phyloP scores from a whole-genome alignment of 2,797 vertebrate species.

The Gymnopithys bicolor region DNA sequence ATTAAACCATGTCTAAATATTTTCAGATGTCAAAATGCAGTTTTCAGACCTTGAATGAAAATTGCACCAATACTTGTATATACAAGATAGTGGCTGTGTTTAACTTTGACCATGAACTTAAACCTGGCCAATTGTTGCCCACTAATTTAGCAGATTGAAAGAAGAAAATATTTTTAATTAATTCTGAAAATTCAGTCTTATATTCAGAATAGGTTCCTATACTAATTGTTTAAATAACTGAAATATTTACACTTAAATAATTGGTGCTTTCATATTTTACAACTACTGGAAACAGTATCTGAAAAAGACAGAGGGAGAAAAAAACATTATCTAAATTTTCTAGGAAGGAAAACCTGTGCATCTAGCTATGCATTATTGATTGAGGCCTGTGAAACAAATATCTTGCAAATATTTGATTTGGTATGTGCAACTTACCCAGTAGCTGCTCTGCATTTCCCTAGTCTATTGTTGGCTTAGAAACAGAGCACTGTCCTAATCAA shows the following conservation, averaged over 20 bases:
- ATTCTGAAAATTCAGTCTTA: not conserved
- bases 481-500: not conserved
- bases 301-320: not conserved
- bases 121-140: not conserved
- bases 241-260: not conserved
- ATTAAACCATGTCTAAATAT: constrained; percentile 50
- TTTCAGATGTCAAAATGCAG: constrained; percentile 6
- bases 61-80: not conserved
- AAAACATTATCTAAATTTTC: not conserved
- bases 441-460: not conserved
- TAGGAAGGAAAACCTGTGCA: not conserved
- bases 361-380: not conserved
- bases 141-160: not conserved
- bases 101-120: not conserved
- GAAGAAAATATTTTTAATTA: not conserved
- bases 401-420: not conserved
- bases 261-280: not conserved
- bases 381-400: not conserved
- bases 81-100: not conserved
- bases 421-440: not conserved
- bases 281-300: not conserved
- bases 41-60: constrained; percentile 5
- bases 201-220: not conserved
- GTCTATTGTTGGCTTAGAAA: not conserved
- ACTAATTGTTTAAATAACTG: not conserved